Evolutionary conservation across 2,797 vertebrate genomes (phyloP), one percentile per base, ranked within the genome.

Genomic region (Leucoraja ocellata): DNA sequence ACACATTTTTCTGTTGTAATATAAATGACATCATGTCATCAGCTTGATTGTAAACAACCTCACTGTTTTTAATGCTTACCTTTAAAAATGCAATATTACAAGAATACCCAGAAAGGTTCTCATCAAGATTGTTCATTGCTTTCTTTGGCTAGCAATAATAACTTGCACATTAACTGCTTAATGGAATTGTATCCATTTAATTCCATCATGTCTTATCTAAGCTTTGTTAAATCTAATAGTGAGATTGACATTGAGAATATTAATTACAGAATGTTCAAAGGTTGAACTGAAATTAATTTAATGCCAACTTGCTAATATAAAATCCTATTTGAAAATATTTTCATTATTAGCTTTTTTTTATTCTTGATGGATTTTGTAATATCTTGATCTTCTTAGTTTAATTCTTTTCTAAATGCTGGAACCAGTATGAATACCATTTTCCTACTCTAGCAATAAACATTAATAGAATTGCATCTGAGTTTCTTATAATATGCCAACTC

Each of bases 181-280:
- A 92, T 92, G 46, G 13, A 92, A 92, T 92, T 76, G 58, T 92
- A 46, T 92, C 73, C 36, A 76, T 71, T 74, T 76, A 92, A 92
- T 74, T 76, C 28, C 39, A 92, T 74, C 39, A 46, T 92, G 25
- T 25, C 0, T 25, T 92, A 92, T 71, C 13, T 54, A 23, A 76
- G 90, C 68, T 92, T 58, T 92, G 36, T 92, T 92, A 74, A 92
- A 54, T 92, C 71, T n/a, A 92, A 92, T 25, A 16, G 39, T 92
- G 71, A 92, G 90, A 92, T 92, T 92, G 76, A 92, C 28, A 39
- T 71, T 92, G 73, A 28, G 1, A 92, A 76, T 92, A 76, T 54
- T 92, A 92, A 91, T 91, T 74, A 46, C 39, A 91, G 90, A 0
- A 91, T 28, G 71, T 14, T 74, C 68, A 39, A 91, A 74, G 71